Evolutionary conservation across 2,797 vertebrate genomes (phyloP).

Genomic region (Philypnodon macrostomus): DNA sequence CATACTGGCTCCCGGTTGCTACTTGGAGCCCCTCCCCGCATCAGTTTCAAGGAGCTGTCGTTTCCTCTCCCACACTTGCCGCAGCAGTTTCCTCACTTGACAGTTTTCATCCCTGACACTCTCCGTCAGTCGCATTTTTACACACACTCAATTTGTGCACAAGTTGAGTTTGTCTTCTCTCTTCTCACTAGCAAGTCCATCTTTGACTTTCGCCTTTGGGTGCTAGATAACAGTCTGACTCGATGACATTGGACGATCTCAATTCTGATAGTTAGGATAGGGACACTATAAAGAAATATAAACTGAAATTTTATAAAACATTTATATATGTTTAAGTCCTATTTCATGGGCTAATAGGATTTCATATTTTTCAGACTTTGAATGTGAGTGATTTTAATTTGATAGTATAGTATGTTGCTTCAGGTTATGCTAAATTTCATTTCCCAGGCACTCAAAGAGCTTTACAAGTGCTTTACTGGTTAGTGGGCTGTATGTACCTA

Average conservation of each 20-base stretch:
- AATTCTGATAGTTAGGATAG: slow-evolving; percentile 39
- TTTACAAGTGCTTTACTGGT: too few species aligned
- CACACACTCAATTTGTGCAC: slow-evolving; percentile 47
- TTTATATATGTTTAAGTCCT: too few species aligned
- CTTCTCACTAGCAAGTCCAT: slow-evolving; percentile 9
- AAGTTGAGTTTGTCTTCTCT: slow-evolving; percentile 32
- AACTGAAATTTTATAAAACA: too few species aligned
- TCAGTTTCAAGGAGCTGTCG: slow-evolving; percentile 58
- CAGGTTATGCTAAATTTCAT: too few species aligned
- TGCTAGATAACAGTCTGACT: slow-evolving; percentile 37
- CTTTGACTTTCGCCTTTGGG: slow-evolving; percentile 28
- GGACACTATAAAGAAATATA: too few species aligned
- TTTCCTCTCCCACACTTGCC: slow-evolving; percentile 49
- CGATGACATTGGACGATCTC: slow-evolving; percentile 32
- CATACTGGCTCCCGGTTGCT: slow-evolving; percentile 45
- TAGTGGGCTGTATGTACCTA: too few species aligned
- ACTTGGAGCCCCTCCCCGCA: slow-evolving; percentile 26
- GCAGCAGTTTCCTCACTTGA: slow-evolving; percentile 61
- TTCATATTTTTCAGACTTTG: too few species aligned
- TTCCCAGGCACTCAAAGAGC: too few species aligned
- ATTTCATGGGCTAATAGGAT: too few species aligned
- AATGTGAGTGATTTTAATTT: too few species aligned
- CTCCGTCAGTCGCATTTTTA: slow-evolving; percentile 48
- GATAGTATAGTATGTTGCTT: too few species aligned
- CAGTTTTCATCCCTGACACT: slow-evolving; percentile 67